Evolutionary conservation across 2,888 invertebrate genomes (phyloP).

Genomic region (Amiota communis): DNA sequence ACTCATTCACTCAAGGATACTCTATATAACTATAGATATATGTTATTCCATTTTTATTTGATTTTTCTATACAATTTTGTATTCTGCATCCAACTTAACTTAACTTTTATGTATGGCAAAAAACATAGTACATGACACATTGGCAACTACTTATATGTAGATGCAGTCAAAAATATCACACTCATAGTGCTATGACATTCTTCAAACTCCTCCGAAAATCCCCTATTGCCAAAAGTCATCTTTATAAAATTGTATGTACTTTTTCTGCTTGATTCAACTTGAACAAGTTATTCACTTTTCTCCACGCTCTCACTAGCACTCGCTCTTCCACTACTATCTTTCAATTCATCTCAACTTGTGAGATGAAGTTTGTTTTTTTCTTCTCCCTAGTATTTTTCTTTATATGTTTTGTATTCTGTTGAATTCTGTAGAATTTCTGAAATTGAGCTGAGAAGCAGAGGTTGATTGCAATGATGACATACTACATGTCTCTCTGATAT

Average conservation of each 20-base stretch:
- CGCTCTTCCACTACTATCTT: neutral
- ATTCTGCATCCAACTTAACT: neutral
- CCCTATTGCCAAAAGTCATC: too few species aligned
- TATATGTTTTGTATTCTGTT: neutral
- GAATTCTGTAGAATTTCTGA: too few species aligned
- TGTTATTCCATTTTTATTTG: too few species aligned
- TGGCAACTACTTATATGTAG: neutral
- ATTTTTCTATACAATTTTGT: too few species aligned
- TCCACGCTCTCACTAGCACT: neutral
- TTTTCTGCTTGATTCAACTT: slow-evolving; percentile 15
- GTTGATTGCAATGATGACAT: slow-evolving; percentile 27
- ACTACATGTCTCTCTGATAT: slow-evolving; percentile 47
- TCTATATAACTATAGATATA: too few species aligned
- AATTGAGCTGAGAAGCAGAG: slow-evolving; percentile 12
- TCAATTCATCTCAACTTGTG: slow-evolving; percentile 12
- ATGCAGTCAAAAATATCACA: slow-evolving; percentile 34
- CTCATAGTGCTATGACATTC: slow-evolving; percentile 7
- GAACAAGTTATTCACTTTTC: slow-evolving; percentile 1
- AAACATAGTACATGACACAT: neutral
- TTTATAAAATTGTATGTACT: neutral
- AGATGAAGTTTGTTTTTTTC: neutral
- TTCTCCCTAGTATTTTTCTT: neutral
- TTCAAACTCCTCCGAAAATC: too few species aligned
- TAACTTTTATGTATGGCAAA: neutral
- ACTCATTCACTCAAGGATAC: too few species aligned